These are phyloP conservation scores for Drosophila ambigua DNA, from an alignment of 1,140 invertebrate genomes.

Conservation along the genomic window DNA sequence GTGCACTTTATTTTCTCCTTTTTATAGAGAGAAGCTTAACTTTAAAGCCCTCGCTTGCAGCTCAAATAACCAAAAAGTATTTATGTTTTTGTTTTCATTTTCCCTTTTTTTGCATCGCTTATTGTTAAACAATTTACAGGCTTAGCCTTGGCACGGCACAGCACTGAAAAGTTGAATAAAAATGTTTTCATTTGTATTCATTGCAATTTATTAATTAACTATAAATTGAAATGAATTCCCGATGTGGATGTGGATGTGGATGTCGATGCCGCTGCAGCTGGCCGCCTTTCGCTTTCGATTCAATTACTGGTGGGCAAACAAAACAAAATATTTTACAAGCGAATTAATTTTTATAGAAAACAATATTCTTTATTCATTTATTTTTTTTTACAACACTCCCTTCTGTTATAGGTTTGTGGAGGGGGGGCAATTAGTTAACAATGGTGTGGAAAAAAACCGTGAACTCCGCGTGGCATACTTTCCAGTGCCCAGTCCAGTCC, in stretches of 20 bases:
- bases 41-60: slow-evolving; percentile 9
- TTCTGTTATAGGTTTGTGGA: no score
- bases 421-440: slow-evolving; percentile 68
- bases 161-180: slow-evolving; percentile 30
- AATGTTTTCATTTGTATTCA: slow-evolving; percentile 42
- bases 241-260: background rate
- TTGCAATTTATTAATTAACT: slow-evolving; percentile 64
- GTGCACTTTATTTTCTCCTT: slow-evolving; percentile 25
- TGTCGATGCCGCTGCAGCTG: no score
- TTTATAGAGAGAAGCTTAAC: slow-evolving; percentile 30
- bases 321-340: slow-evolving; percentile 55
- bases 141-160: slow-evolving; percentile 16
- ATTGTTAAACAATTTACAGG: slow-evolving; percentile 51
- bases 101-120: slow-evolving; percentile 29
- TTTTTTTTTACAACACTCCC: background rate
- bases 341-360: slow-evolving; percentile 64
- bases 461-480: slow-evolving; percentile 18
- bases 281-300: slow-evolving; percentile 53
- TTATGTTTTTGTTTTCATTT: background rate
- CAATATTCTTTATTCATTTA: slow-evolving; percentile 28
- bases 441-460: slow-evolving; percentile 25
- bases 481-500: background rate
- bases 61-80: slow-evolving; percentile 3
- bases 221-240: slow-evolving; percentile 46
- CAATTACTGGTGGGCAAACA: slow-evolving; percentile 56